Conservation (phyloP, 2,113 vertebrate genomes). For the Fulica atra region DNA sequence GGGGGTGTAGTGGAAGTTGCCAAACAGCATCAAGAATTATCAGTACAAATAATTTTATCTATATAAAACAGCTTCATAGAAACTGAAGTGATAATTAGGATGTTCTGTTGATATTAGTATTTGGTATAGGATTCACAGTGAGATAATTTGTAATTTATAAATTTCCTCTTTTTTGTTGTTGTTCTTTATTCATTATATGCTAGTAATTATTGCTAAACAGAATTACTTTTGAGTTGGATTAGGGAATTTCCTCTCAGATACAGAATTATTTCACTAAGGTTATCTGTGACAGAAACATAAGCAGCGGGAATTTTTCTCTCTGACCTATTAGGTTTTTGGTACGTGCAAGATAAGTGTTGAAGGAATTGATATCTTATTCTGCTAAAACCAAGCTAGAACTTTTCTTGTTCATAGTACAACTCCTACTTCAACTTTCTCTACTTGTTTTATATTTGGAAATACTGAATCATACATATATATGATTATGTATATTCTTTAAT, state of each 20-base stretch:
- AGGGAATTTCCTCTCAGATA: neutral
- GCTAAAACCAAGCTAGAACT: neutral
- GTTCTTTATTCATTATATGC: neutral
- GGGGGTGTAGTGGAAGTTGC: accelerated
- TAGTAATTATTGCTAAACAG: neutral
- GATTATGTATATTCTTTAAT: neutral
- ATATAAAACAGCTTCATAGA: neutral
- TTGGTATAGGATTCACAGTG: neutral
- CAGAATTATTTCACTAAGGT: conserved; percentile 14
- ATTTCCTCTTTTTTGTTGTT: neutral
- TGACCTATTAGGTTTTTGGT: neutral
- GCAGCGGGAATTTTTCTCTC: neutral
- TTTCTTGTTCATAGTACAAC: neutral
- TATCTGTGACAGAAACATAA: neutral
- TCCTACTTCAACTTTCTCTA: neutral
- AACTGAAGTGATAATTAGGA: neutral
- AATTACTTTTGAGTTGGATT: neutral
- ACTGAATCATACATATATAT: neutral
- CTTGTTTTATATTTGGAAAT: neutral
- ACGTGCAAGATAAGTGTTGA: neutral
- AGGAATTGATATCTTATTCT: neutral
- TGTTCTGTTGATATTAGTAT: neutral
- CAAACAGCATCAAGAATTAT: neutral
- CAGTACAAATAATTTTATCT: neutral
- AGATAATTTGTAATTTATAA: neutral